Percentiles rank a stretch among this genome's conserved stretches.
These are phyloP conservation scores for Dicranocentrus wangi DNA, from an alignment of 2,888 invertebrate genomes.

Conservation along the genomic window DNA sequence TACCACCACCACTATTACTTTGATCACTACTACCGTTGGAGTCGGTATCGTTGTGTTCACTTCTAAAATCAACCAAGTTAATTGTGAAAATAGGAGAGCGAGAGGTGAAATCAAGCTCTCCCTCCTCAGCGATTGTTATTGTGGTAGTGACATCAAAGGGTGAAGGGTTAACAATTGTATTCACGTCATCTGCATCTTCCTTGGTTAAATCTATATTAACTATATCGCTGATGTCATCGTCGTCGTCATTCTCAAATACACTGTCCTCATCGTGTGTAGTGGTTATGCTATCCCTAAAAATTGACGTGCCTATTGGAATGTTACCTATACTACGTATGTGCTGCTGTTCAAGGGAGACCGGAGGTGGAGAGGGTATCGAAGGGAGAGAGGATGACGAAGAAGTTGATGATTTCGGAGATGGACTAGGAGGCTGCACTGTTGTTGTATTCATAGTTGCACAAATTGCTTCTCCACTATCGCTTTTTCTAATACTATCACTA, in stretches of 20 bases:
- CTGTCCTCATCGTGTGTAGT: background rate
- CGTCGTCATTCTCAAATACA: background rate
- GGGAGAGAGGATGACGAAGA: slow-evolving; percentile 30
- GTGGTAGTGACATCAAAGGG: background rate
- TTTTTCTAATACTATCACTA: slow-evolving; percentile 10
- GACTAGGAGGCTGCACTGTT: slow-evolving; percentile 11
- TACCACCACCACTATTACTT: background rate
- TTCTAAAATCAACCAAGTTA: background rate
- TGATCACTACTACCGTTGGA: slow-evolving; percentile 2
- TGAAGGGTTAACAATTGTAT: background rate
- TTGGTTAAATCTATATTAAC: background rate
- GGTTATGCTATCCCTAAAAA: too few relatives aligned
- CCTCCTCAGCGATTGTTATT: background rate
- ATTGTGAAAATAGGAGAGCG: slow-evolving; percentile 13
- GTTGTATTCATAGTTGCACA: background rate
- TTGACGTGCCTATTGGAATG: background rate
- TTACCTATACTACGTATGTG: background rate
- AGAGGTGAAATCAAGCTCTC: background rate
- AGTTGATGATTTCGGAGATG: slow-evolving; percentile 6
- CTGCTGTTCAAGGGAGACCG: background rate
- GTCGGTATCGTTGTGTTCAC: background rate
- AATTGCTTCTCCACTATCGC: background rate
- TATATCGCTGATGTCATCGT: background rate
- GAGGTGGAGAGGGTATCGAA: slow-evolving; percentile 33
- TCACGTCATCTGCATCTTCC: background rate